Conservation (phyloP, 1,140 invertebrate species). For the Diachasmimorpha longicaudata region DNA sequence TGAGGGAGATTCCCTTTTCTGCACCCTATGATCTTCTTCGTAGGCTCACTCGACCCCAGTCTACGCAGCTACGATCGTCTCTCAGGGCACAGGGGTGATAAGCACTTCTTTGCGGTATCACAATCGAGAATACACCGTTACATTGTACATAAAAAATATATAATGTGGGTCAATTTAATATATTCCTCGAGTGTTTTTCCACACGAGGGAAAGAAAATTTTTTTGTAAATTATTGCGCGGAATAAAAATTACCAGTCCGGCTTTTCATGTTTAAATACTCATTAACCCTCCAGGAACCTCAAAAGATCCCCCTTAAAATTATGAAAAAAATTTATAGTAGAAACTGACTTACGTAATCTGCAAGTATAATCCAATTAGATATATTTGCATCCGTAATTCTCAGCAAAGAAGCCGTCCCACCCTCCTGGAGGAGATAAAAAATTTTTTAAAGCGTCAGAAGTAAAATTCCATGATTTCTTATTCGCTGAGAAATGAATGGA, state of each 20-base stretch:
- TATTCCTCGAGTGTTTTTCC: too few relatives aligned
- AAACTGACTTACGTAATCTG: conserved; percentile 24
- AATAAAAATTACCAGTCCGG: too few relatives aligned
- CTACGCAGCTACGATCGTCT: neutral
- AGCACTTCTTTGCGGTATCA: neutral
- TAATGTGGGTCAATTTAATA: too few relatives aligned
- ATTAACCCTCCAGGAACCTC: neutral
- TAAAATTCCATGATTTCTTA: conserved; percentile 5
- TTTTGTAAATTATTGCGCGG: too few relatives aligned
- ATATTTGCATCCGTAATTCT: conserved; percentile 35
- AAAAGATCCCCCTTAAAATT: neutral
- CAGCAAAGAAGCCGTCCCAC: conserved; percentile 1
- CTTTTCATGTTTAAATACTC: neutral
- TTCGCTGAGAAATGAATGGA: neutral
- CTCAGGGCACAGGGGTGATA: neutral
- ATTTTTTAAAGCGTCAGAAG: neutral
- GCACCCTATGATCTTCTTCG: neutral
- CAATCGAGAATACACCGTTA: too few relatives aligned
- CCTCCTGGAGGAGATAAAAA: neutral
- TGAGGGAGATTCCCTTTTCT: conserved; percentile 10
- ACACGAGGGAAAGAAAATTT: too few relatives aligned
- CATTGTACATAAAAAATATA: too few relatives aligned
- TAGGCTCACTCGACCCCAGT: neutral
- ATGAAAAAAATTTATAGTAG: conserved; percentile 2
- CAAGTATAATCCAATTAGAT: conserved; percentile 36